Percentiles rank a stretch among this genome's conserved stretches.
phyloP scores from a whole-genome alignment of 2,113 vertebrate species.

The Mesoclemmys tuberculata region DNA sequence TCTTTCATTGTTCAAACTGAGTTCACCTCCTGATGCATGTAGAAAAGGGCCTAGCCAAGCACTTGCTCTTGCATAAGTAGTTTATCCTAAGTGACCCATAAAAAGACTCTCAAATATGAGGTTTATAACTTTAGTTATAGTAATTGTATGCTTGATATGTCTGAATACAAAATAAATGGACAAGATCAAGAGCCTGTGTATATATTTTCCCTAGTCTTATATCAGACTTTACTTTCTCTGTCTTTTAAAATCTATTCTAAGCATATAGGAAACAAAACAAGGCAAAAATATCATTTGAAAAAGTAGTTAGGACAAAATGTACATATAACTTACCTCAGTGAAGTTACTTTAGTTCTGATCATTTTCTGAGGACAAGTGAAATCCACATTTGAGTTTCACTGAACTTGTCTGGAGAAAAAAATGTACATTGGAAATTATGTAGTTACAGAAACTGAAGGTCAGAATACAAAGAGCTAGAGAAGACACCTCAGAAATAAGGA shows the following conservation, averaged over 20 bases:
- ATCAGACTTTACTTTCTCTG: not conserved
- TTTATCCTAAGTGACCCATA: constrained; percentile 89
- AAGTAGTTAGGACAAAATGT: not conserved
- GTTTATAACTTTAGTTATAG: constrained; percentile 80
- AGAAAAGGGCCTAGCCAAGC: constrained; percentile 84
- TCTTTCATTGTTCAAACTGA: constrained; percentile 81
- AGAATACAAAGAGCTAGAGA: constrained; percentile 43
- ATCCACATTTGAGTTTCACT: not conserved
- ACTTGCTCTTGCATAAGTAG: constrained; percentile 79
- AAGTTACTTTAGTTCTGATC: not conserved
- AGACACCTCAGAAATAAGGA: constrained; percentile 63
- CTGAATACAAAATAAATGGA: constrained; percentile 81
- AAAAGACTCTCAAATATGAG: constrained; percentile 80
- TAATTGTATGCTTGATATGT: constrained; percentile 81
- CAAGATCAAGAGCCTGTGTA: constrained; percentile 21
- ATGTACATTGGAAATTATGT: constrained; percentile 4
- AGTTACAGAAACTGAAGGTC: constrained; percentile 42
- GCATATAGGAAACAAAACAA: not conserved
- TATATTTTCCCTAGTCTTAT: not conserved
- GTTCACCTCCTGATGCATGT: constrained; percentile 82
- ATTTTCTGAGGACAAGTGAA: constrained; percentile 11
- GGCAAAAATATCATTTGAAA: not conserved
- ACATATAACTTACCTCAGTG: not conserved
- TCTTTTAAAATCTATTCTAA: constrained; percentile 1
- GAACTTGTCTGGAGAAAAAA: constrained; percentile 16